Percentiles rank a stretch among this genome's conserved stretches.
phyloP scores from a whole-genome alignment of 2,888 invertebrate species.

The Ophioninae sp. region DNA sequence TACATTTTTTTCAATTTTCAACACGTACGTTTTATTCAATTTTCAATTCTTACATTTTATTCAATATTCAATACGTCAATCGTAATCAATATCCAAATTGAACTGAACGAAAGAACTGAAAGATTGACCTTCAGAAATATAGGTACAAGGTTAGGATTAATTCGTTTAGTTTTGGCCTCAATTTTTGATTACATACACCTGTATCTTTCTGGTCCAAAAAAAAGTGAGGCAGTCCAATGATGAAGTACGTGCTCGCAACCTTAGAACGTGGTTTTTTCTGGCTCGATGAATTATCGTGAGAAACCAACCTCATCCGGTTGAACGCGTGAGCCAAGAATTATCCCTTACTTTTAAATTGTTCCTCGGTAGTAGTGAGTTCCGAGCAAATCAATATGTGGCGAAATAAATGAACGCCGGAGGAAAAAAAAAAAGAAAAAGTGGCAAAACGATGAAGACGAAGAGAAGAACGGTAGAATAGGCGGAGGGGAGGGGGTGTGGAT shows the following conservation, averaged over 20 bases:
- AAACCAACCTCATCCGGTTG: background rate
- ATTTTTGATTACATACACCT: background rate
- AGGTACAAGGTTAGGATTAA: background rate
- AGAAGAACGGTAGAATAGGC: constrained; percentile 15
- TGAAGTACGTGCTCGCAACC: background rate
- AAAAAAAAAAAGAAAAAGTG: background rate
- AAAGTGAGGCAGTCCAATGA: background rate
- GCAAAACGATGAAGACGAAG: background rate
- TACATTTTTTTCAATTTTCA: too few relatives aligned
- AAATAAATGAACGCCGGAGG: constrained; percentile 41
- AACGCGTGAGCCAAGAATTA: background rate
- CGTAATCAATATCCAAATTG: too few relatives aligned
- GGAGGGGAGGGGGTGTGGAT: constrained; percentile 25
- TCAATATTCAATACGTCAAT: too few relatives aligned
- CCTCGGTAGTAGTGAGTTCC: background rate
- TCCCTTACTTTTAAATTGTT: constrained; percentile 5
- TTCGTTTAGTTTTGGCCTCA: background rate
- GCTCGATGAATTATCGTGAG: background rate
- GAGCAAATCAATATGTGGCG: constrained; percentile 40
- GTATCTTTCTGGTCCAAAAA: background rate
- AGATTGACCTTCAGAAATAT: background rate
- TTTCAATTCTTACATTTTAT: too few relatives aligned
- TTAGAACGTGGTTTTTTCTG: background rate
- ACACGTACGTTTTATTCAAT: too few relatives aligned
- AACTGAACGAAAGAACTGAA: background rate